These are phyloP conservation scores for Brienomyrus longianalis DNA, from an alignment of 2,113 vertebrate genomes.

Conservation along the genomic window DNA sequence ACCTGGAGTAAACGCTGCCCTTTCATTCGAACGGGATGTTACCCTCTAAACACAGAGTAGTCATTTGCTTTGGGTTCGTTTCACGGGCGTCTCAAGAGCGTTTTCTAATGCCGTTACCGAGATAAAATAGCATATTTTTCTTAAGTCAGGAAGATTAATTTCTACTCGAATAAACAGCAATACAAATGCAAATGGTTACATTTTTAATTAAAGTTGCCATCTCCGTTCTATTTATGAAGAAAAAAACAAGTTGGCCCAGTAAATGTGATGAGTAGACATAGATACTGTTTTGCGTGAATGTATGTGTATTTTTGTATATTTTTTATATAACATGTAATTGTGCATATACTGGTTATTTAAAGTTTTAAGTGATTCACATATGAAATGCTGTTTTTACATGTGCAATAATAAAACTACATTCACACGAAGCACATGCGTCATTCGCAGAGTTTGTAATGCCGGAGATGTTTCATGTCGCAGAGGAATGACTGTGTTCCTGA, in stretches of 20 bases:
- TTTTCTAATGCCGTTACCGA: conserved; percentile 6
- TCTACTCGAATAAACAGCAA: conserved; percentile 11
- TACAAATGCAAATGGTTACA: not conserved
- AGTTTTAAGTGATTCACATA: not conserved
- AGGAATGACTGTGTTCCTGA: not conserved
- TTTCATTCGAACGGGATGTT: not conserved
- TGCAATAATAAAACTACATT: conserved; percentile 2
- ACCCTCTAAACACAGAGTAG: not conserved
- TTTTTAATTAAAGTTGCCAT: conserved; percentile 15
- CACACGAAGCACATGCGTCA: not conserved
- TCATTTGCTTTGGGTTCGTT: conserved; percentile 5
- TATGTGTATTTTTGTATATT: not conserved
- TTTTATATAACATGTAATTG: not conserved
- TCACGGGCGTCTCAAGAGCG: not conserved
- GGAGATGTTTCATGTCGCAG: not conserved
- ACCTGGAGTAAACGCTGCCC: not conserved
- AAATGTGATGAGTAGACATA: not conserved
- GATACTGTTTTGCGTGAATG: not conserved
- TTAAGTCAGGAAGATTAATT: conserved; percentile 11
- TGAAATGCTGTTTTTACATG: not conserved
- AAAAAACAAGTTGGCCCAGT: not conserved
- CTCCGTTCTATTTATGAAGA: not conserved
- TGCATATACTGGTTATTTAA: not conserved
- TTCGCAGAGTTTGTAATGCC: not conserved
- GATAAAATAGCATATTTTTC: conserved; percentile 16